These are phyloP conservation scores for Tiphia femorata DNA, from an alignment of 2,888 invertebrate species.

Conservation along the genomic window DNA sequence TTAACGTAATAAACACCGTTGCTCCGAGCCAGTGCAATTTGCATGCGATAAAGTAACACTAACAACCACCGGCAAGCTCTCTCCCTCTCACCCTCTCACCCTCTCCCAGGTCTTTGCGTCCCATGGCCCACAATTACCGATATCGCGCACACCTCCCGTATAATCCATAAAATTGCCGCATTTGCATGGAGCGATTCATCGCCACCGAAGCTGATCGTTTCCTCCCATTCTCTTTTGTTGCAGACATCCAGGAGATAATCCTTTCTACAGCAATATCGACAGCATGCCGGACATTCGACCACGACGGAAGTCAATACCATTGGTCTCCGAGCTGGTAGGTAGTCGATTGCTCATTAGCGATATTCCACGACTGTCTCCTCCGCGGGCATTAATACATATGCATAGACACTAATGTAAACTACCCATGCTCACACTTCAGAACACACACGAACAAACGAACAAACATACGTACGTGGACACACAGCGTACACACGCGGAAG, in stretches of 20 bases:
- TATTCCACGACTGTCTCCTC: constrained; percentile 12
- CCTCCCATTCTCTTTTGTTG: constrained; percentile 49
- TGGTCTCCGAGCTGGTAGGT: constrained; percentile 99
- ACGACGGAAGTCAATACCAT: constrained; percentile 95
- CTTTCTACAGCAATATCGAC: constrained; percentile 99
- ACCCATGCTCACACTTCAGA: background rate
- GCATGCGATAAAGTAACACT: too few species aligned
- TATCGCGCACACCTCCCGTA: too few species aligned
- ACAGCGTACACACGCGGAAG: constrained; percentile 21
- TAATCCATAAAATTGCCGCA: too few species aligned
- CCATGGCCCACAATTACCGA: too few species aligned
- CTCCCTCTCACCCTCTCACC: too few species aligned
- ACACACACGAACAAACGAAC: background rate
- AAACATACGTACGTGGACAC: background rate
- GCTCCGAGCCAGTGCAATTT: too few species aligned
- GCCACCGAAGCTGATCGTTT: background rate
- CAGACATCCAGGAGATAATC: constrained; percentile 94
- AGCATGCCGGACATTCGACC: constrained; percentile 99
- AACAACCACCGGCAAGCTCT: too few species aligned
- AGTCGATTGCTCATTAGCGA: constrained; percentile 45
- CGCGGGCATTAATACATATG: constrained; percentile 21
- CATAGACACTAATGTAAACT: background rate
- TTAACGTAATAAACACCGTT: too few species aligned
- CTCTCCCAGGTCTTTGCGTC: too few species aligned
- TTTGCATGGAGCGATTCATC: too few species aligned